Base-by-base conservation (phyloP, 1,140 invertebrate species). In the Steinernema khuongi region DNA sequence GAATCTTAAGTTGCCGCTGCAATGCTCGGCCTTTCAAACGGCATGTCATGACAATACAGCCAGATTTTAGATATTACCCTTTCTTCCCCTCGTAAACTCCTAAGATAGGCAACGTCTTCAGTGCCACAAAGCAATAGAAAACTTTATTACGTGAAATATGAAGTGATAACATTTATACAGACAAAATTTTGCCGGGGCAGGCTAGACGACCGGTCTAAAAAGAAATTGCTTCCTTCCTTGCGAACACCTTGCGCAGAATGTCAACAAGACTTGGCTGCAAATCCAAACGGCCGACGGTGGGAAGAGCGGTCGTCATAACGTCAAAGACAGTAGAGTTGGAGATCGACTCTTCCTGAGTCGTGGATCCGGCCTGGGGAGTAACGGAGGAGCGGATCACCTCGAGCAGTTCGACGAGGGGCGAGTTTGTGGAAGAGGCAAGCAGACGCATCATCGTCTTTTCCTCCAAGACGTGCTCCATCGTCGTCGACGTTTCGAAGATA, bases 191-290 rank as follows among this genome's bases (percentile, higher is more conserved):
- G 14, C 76, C 70, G 17, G 76, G 76, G 36, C 70, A 77, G 0
- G 67, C 1, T 68, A 68, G 70, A 18, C 69, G 60, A 66, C 31
- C 14, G 0, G 76, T 77, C 73, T 71, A 77, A 41, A 77, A 76
- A 2, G 76, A 43, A 14, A 77, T 29, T 33, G 76, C 73, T 36
- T 77, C 66, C 2, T 41, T 60, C 2, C 26, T 26, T 4, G 50
- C 50, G 19, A 60, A 60, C 11, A 60, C 7, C 50, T 60, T 60
- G 50, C 50, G 50, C 4, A 60, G 50, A 22, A 60, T 60, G 19
- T 60, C 50, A 22, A 22, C 50, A 26, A 60, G 36, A n/a, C n/a
- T n/a, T n/a, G n/a, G n/a, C n/a, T n/a, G n/a, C n/a, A n/a, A n/a
- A n/a, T n/a, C n/a, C n/a, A n/a, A n/a, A n/a, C n/a, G n/a, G n/a